Evolutionary conservation across 1,140 invertebrate genomes (phyloP), one percentile per base, ranked within the genome.

Genomic region (Bombyx mandarina): DNA sequence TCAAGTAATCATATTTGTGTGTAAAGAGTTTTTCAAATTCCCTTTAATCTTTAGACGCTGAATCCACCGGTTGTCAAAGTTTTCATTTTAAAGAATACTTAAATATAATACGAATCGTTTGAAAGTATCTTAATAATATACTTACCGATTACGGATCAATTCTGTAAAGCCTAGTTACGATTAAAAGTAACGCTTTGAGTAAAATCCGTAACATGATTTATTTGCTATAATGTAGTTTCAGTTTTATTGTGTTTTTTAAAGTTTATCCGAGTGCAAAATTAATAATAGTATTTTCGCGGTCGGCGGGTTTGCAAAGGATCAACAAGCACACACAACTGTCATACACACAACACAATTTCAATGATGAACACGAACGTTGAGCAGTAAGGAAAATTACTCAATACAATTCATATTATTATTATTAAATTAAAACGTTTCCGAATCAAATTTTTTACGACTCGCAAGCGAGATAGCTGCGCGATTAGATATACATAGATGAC

Each of bases 281-380:
- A 35, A 18, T 44, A 8, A 53, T 54, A 54, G 43, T 54, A 45
- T 45, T 44, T 35, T 46, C 57, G 69, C 74, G 77, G 75, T 75
- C 74, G 76, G 76, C 80, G 79, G 79, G 82, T 82, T 82, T 83
- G 78, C 68, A 51, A 50, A 56, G 52, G 59, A 60, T 64, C 64
- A 58, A 71, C 80, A 73, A 58, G 59, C 82, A 81, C 59, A 55
- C 77, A 51, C 42, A 22, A 35, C 50, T 51, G 51, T 82, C 75
- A 67, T 77, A 71, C 47, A 69, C 76, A 75, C 69, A 73, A 58
- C 61, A 74, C 63, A 66, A 75, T 73, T 73, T 69, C 70, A 71
- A 73, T 73, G 77, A 77, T 79, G 73, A 61, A 74, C 65, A 82
- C 74, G 69, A 75, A 62, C 67, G 57, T 54, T 60, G 78, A 84